These are phyloP conservation scores for Motacilla alba DNA, from an alignment of 2,113 vertebrate genomes.

Conservation along the genomic window DNA sequence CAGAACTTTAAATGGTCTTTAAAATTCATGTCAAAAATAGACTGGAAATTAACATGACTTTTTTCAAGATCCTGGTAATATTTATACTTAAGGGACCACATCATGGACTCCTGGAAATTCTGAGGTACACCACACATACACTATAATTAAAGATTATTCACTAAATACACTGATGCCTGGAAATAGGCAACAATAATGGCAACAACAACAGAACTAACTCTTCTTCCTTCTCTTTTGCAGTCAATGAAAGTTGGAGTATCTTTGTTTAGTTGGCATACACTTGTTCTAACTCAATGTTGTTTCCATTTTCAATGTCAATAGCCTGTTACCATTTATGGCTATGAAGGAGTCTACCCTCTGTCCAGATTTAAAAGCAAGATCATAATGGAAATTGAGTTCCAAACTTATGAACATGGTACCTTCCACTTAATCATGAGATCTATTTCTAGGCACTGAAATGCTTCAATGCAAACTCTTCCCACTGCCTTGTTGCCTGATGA, in stretches of 20 bases:
- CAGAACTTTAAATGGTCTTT: neutral
- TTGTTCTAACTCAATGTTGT: neutral
- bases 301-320: neutral
- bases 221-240: neutral
- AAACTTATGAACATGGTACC: neutral
- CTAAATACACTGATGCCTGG: neutral
- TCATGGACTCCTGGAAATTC: neutral
- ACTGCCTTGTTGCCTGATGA: neutral
- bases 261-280: neutral
- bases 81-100: fast-evolving
- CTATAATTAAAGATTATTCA: neutral
- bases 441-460: neutral
- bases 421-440: neutral
- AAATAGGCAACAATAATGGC: neutral
- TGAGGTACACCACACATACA: neutral
- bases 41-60: neutral
- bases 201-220: neutral
- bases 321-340: neutral
- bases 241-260: neutral
- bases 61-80: neutral
- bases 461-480: neutral
- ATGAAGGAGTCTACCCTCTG: neutral
- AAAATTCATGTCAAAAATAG: neutral
- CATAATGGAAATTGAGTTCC: neutral
- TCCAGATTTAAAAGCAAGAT: neutral